Evolutionary conservation across 2,797 vertebrate species (phyloP), one percentile per base, ranked within the genome.

Genomic region (Chiloscyllium punctatum): DNA sequence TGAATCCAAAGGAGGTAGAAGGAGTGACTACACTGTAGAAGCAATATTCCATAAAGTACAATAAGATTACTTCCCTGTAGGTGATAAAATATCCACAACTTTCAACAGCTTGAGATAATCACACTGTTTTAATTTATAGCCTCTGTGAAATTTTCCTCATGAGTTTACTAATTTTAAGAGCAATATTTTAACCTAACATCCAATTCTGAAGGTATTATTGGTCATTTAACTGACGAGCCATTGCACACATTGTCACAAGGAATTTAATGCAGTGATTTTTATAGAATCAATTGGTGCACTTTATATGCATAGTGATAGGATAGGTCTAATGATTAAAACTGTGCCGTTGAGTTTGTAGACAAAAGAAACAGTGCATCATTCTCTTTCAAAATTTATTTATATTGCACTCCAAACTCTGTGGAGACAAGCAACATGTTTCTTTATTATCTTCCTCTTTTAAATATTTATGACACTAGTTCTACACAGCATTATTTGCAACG

Each of bases 401-500:
- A 92, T 92, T n/a, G 21, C 68, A 68, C n/a, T 25, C 33, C 18
- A 21, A 92, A n/a, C 9, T 92, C 90, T 37, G 62, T 92, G 62
- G 62, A 92, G 18, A 68, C 62, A 69, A 37, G 8, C n/a, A 86
- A 27, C 95, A 30, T 69, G 37, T 71, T 95, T 42, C 37, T 48
- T 88, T 95, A 72, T 53, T 87, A 69, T 27, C 82, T 53, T 71
- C 87, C 51, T 68, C 95, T 95, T 62, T 95, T 87, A 95, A 72
- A 90, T 95, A 95, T 95, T 95, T 71, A 88, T 88, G 66, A 33
- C 82, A 69, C n/a, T 48, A 48, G 51, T 79, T 95, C 68, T 71
- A n/a, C 95, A 95, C n/a, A 69, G 62, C 18, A 37, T 92, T 92
- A 42, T 92, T 92, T 69, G 90, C 90, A 69, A 37, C 68, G n/a